Conservation (phyloP, 2,888 invertebrate species). For the Meteorus cinctellus region DNA sequence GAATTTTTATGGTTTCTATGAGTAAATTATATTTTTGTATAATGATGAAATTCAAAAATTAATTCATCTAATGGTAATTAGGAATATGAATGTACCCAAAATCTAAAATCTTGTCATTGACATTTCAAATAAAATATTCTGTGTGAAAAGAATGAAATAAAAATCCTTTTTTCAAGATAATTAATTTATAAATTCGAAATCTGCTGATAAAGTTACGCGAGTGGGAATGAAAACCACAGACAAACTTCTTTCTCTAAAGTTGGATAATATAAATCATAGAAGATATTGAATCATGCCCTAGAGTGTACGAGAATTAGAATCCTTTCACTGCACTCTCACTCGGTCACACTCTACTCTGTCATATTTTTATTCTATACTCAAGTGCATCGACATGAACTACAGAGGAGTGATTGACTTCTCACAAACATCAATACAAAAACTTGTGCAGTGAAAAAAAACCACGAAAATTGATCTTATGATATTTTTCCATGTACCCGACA, state of each 20-base stretch:
- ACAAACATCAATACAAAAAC: too few relatives aligned
- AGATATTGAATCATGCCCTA: background rate
- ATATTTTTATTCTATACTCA: background rate
- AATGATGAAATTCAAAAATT: too few relatives aligned
- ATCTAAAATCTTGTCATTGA: too few relatives aligned
- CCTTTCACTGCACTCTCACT: conserved; percentile 13
- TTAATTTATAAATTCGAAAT: background rate
- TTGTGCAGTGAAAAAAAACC: too few relatives aligned
- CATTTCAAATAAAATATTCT: too few relatives aligned
- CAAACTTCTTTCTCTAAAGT: background rate
- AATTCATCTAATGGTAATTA: too few relatives aligned
- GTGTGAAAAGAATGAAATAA: background rate
- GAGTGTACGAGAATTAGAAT: conserved; percentile 4
- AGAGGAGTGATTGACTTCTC: too few relatives aligned
- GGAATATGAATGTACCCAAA: too few relatives aligned
- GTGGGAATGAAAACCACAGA: background rate
- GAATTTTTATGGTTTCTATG: too few relatives aligned
- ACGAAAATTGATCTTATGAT: too few relatives aligned
- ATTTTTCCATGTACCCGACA: background rate
- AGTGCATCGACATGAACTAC: too few relatives aligned
- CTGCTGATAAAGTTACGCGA: background rate
- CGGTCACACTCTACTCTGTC: background rate
- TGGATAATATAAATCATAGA: conserved; percentile 5
- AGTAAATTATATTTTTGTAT: too few relatives aligned
- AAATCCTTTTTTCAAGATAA: background rate